These are phyloP conservation scores for Cassiopea xamachana DNA, from an alignment of 30 jellyfish, hydroid and myxozoan genomes.

Conservation along the genomic window DNA sequence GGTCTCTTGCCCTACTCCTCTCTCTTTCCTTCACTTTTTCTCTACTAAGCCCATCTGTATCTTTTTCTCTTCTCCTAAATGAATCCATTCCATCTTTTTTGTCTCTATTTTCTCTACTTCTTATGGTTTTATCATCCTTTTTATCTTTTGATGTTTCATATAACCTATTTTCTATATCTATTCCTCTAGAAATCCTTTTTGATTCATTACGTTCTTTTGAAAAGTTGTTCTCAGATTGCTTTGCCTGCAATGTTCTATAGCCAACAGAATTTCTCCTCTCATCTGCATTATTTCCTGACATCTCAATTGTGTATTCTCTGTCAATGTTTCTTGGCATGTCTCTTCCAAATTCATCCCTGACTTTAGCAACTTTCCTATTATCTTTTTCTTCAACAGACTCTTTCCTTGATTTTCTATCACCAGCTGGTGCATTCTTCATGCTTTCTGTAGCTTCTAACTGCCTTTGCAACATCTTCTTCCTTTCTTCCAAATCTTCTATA, in stretches of 20 bases:
- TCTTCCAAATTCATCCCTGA: slow-evolving; percentile 65
- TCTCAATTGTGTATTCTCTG: background rate
- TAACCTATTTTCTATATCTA: background rate
- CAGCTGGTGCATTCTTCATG: background rate
- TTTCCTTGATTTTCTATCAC: slow-evolving; percentile 10
- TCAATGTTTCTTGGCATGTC: slow-evolving; percentile 43
- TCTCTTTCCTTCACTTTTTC: background rate
- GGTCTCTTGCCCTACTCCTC: background rate
- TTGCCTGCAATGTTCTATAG: background rate
- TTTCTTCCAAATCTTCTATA: slow-evolving; percentile 79
- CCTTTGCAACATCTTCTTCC: slow-evolving; percentile 71
- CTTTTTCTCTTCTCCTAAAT: slow-evolving; percentile 3
- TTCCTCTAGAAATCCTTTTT: background rate
- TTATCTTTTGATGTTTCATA: background rate
- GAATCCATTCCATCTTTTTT: background rate
- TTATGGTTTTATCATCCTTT: slow-evolving; percentile 4
- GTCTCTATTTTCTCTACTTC: slow-evolving; percentile 7
- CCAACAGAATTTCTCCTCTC: slow-evolving; percentile 21
- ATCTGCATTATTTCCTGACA: background rate
- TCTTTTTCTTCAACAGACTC: background rate
- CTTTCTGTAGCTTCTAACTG: slow-evolving; percentile 79
- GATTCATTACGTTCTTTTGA: background rate
- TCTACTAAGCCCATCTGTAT: slow-evolving; percentile 12
- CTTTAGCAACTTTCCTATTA: background rate
- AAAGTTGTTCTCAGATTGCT: background rate